Base-by-base conservation (phyloP, 2,888 invertebrate species). In the Aleiodes testaceus region DNA sequence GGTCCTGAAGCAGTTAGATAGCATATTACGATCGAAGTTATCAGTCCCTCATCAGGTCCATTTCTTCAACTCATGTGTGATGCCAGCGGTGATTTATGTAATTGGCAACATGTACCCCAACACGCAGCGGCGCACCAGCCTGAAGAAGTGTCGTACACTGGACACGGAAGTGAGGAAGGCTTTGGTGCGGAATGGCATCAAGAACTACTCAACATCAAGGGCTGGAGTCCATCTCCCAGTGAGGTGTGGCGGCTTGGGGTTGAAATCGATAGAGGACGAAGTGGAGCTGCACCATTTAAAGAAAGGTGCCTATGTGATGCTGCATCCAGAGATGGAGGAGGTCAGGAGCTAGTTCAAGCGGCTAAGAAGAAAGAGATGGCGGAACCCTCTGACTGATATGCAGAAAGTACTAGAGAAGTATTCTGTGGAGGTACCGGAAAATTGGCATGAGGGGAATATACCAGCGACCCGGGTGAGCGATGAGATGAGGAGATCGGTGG, bases 61-160 rank as follows among this genome's bases (percentile, higher is more conserved):
- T 3, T 59, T 74, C 2, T 66, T n/a, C 11, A 75, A 75, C 36
- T 42, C 68, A 5, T 52, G 69, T 5, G 20, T 72, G 2, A 36
- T 69, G 6, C 67, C 75, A 20, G 64, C 45, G 12, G 64, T 20
- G 0, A 18, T 18, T 4, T 64, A 64, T 20, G 18, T 52, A 1
- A 6, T 50, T 3, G 66, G 66, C 0, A 67, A 67, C 12, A 3
- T 67, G 9, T 67, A 67, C 68, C 65, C 45, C 20, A 18, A 70
- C 7, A 44, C 59, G 22, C 3, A 69, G 49, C 22, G 69, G 26
- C 70, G 69, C 9, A 63, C 72, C 6, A 77, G 73, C 20, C 52
- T 77, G 18, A 72, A 69, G 45, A 74, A 66, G 45, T 73, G 73
- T 69, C 18, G 69, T 36, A 72, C 73, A 9, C 1, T 73, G 47